Evolutionary conservation across 2,113 vertebrate species (phyloP), one percentile per base, ranked within the genome.

Genomic region (Anarrhichthys ocellatus): DNA sequence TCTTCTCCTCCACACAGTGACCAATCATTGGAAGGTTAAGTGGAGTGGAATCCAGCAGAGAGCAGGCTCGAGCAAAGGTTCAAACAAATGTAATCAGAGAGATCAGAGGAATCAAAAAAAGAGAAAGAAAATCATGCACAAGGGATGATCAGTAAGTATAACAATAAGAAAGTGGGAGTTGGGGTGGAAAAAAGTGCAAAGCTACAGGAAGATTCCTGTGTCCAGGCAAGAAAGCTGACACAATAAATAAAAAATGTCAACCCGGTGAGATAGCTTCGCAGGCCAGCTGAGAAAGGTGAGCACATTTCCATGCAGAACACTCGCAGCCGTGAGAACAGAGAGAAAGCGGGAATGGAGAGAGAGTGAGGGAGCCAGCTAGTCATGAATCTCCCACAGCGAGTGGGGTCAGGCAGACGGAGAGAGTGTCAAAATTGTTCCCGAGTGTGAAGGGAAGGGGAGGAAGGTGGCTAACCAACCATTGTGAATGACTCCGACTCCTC

Each of bases 361-460:
- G 83, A 80, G 82, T 22, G 75, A 77, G 69, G 38, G 67, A 80
- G 87, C 80, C 70, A 13, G 87, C 76, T 61, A 87, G 72, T 91
- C 91, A 90, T 92, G 91, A 92, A 93, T 93, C 92, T 92, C 89
- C 86, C 76, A 87, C 80, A 87, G 89, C 86, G 86, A 67, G 64
- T 83, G 67, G 89, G 88, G 92, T 92, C 90, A 92, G 87, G 79
- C 84, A 72, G 72, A 84, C 20, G 59, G 82, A 59, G 66, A 88
- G 64, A 84, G 89, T 90, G 92, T 92, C 91, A 87, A 89, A 91
- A 93, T 88, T 84, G 93, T 91, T 91, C 87, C 87, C 70, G 63
- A 54, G 84, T 82, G 87, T 88, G 88, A 89, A 81, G 50, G 80
- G 65, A 80, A 86, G 72, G 81, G 81, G 80, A 85, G 86, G 78